Base-by-base conservation (phyloP, 2,888 invertebrate species). In the Pantelozetes paolii region DNA sequence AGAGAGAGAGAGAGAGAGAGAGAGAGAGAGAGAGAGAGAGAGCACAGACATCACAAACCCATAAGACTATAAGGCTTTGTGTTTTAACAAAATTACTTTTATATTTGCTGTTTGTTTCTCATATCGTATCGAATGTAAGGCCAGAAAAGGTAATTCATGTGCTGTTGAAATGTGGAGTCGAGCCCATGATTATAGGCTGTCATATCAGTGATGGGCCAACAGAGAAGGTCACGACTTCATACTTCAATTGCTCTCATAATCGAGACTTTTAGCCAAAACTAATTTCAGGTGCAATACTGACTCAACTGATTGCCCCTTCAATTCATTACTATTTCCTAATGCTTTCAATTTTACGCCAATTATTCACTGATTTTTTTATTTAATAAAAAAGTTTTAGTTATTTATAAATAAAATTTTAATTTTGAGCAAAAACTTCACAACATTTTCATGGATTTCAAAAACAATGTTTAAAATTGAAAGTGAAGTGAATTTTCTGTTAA, bases 161-260 rank as follows among this genome's bases (percentile, higher is more conserved):
- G 18, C 62, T 62, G 62, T 62, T 62, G 62, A 62, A 62, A 62
- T 62, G 30, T 62, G 18, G 62, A 62, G 62, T 13, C 62, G 32
- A 62, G 32, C 62, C 62, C 62, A 28, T 62, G 62, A 62, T 62
- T 62, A 62, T 62, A 62, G 62, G 62, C 62, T 62, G 62, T 62
- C 62, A 62, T 62, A 32, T 30, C 62, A 62, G 30, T 62, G 62
- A 62, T 62, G 62, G 32, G 62, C 62, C 30, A 32, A 62, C 62
- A 62, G 62, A 30, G 32, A 62, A 62, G 62, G 62, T 62, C 62
- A 62, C 62, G 62, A 62, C 62, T 62, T 28, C 13, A 62, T 62
- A 62, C 62, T 32, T 62, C 62, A 62, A 62, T 62, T 62, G 62
- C 62, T 62, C 6, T 18, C 6, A 30, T 62, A 62, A 62, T 62